Base-by-base conservation (phyloP, 2,113 vertebrate genomes). In the Corythoichthys intestinalis region DNA sequence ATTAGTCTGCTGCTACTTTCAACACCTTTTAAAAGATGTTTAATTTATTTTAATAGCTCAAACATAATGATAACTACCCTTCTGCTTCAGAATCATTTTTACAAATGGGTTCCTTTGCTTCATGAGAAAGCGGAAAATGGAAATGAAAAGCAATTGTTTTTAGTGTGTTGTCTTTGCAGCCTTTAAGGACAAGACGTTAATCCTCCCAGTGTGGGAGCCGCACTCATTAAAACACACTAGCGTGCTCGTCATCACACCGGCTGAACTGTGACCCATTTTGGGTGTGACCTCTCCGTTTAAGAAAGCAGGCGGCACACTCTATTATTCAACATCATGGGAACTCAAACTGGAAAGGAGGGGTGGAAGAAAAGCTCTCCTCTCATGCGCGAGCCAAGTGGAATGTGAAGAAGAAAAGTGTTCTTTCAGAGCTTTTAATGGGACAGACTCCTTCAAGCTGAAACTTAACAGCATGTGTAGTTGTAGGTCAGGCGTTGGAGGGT, bases 211-310 rank as follows among this genome's bases (percentile, higher is more conserved):
- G 78, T 89, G 87, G 69, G 84, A 87, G 60, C 75, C 68, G 39
- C 66, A 71, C 84, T 86, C 85, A 86, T 87, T 87, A 86, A 83
- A 87, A 71, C 78, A 68, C 80, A 64, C 81, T 70, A 59, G 67
- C 72, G 35, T 67, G 74, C 77, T 72, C 41, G 48, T 70, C 80
- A 63, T 17, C 56, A 65, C 77, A 63, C 69, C 75, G 14, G 72
- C 79, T 85, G 79, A 83, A 87, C 85, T 81, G 82, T 82, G 84
- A 89, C 85, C 87, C 70, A 86, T 81, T 87, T 89, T 74, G 83
- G 81, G 83, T 73, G 84, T 78, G 81, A 83, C 84, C 76, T 61
- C 66, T 80, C 67, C 10, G 35, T 69, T 82, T 83, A 79, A 88
- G 80, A 76, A 73, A 82, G 72, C 34, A 72, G 65, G 64, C 74